Evolutionary conservation across 2,888 invertebrate species (phyloP).

Genomic region (Synanthedon formicaeformis): DNA sequence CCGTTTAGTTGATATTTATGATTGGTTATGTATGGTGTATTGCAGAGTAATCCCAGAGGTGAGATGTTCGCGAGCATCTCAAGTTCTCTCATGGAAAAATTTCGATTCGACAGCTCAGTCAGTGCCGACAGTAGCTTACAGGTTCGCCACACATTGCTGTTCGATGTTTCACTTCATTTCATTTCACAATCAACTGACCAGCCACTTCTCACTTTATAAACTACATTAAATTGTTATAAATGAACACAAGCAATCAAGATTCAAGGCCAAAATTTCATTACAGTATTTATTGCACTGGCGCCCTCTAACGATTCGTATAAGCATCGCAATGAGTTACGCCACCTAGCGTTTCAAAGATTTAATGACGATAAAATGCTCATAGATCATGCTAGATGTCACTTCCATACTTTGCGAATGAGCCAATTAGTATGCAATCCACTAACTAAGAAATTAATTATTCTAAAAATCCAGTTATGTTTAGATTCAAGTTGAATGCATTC

Average conservation of each 20-base stretch:
- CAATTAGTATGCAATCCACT: no score
- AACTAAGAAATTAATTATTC: no score
- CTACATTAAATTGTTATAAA: neutral
- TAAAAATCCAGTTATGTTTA: no score
- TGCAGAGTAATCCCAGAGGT: conserved; percentile 80
- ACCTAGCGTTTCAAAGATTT: conserved; percentile 15
- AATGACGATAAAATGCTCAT: neutral
- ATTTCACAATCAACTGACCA: neutral
- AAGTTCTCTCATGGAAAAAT: conserved; percentile 84
- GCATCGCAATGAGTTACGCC: conserved; percentile 14
- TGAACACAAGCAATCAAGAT: neutral
- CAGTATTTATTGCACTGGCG: neutral
- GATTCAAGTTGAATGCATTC: no score
- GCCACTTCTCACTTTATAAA: neutral
- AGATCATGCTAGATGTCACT: neutral
- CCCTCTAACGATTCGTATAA: neutral
- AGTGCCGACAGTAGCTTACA: conserved; percentile 81
- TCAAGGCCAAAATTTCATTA: neutral
- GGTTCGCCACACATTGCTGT: conserved; percentile 69
- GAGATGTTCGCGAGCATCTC: conserved; percentile 88
- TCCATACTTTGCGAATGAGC: no score
- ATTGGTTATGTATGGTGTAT: conserved; percentile 32
- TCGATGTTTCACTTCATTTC: conserved; percentile 34
- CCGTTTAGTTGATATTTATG: neutral
- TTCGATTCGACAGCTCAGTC: conserved; percentile 81